Evolutionary conservation across 2,888 invertebrate species (phyloP).

Genomic region (Epinotia nisella): DNA sequence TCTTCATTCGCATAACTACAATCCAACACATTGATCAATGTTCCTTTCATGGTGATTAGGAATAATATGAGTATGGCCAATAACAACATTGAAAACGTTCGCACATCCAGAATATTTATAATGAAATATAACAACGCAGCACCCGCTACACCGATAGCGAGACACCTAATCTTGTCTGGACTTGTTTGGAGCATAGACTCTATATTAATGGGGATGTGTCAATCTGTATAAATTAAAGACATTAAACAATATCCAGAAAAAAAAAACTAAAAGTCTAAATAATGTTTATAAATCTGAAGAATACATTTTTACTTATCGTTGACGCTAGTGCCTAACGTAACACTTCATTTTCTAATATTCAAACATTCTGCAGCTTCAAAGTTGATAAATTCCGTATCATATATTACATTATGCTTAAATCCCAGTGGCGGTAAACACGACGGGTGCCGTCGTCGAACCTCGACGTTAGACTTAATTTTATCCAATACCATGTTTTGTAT

Average conservation of each 20-base stretch:
- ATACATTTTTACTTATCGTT: too few relatives aligned
- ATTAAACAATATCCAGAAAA: not conserved
- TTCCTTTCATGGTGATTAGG: constrained; percentile 4
- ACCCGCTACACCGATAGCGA: not conserved
- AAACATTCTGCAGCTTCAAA: not conserved
- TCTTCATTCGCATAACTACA: not conserved
- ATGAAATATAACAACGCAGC: not conserved
- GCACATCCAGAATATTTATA: not conserved
- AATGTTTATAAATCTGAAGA: not conserved
- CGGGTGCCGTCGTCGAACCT: not conserved
- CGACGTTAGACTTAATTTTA: not conserved
- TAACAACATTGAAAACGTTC: not conserved
- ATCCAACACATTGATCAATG: not conserved
- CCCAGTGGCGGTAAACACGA: not conserved
- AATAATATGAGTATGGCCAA: not conserved
- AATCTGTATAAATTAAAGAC: not conserved
- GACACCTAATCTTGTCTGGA: not conserved
- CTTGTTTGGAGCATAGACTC: not conserved
- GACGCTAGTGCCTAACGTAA: too few relatives aligned
- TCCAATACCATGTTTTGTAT: not conserved
- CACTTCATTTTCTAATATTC: not conserved
- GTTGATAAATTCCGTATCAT: not conserved
- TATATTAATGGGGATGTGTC: not conserved
- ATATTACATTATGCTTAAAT: not conserved
- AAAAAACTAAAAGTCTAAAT: too few relatives aligned